phyloP scores from a whole-genome alignment of 2,113 vertebrate species.

The Mobula hypostoma region DNA sequence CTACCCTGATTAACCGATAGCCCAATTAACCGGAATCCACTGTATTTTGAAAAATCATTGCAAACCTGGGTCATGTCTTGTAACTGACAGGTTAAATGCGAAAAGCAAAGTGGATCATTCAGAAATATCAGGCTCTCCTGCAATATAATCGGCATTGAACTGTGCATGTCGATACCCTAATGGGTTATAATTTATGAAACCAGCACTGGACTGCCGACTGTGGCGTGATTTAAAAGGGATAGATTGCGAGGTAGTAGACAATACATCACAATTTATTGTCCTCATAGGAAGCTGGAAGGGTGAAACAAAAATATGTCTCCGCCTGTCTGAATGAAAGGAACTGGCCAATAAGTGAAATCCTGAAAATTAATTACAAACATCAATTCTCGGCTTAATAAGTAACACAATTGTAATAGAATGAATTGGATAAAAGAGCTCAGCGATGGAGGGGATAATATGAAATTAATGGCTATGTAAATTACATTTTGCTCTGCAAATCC shows the following conservation, averaged over 20 bases:
- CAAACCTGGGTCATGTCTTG: neutral
- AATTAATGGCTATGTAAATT: neutral
- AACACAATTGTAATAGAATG: neutral
- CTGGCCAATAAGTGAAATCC: neutral
- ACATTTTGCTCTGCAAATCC: neutral
- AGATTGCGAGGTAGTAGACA: conserved; percentile 5
- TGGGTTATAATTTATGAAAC: neutral
- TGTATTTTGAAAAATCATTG: neutral
- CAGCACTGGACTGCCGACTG: neutral
- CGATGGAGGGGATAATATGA: neutral
- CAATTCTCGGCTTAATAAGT: neutral
- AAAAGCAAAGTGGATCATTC: neutral
- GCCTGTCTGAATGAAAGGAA: neutral
- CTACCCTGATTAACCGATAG: no score
- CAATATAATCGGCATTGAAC: neutral
- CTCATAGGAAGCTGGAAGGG: neutral
- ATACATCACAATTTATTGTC: neutral
- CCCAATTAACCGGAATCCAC: no score
- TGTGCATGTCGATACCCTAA: neutral
- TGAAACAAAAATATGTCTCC: neutral
- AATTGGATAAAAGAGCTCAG: neutral
- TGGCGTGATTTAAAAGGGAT: neutral
- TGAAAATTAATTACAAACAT: conserved; percentile 12
- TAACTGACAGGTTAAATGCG: neutral
- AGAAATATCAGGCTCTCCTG: neutral